Conservation (phyloP, 2,113 vertebrate species). For the Mobula hypostoma region DNA sequence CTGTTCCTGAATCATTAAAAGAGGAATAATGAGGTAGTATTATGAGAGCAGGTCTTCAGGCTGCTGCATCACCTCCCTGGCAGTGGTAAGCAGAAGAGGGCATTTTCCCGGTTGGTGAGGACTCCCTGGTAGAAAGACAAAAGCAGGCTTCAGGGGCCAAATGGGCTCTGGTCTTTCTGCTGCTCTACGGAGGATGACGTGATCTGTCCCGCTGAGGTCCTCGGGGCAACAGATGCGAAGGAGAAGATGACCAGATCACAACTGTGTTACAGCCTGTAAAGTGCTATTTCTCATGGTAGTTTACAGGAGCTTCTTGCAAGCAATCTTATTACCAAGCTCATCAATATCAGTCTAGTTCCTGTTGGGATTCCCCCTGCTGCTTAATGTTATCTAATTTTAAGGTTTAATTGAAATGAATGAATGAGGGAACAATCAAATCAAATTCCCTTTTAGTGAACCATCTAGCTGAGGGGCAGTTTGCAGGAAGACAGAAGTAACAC, state of each 20-base stretch:
- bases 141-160: not conserved
- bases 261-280: not conserved
- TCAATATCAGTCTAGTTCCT: not conserved
- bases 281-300: not conserved
- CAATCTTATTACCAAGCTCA: not conserved
- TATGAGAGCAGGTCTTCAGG: too few species aligned
- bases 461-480: not conserved
- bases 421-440: not conserved
- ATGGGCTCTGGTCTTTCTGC: not conserved
- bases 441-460: slow-evolving; percentile 12
- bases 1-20: too few species aligned
- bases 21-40: too few species aligned
- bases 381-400: slow-evolving; percentile 22
- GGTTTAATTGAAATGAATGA: slow-evolving; percentile 17
- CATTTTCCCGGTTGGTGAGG: too few species aligned
- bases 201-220: too few species aligned
- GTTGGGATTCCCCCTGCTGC: slow-evolving; percentile 11
- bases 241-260: not conserved
- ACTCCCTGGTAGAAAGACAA: not conserved
- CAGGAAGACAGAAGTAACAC: not conserved
- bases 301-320: not conserved
- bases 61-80: too few species aligned
- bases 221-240: not conserved
- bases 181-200: not conserved
- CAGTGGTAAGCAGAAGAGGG: too few species aligned